phyloP scores from a whole-genome alignment of 2,797 vertebrate species.

The Hozukius guyotensis region DNA sequence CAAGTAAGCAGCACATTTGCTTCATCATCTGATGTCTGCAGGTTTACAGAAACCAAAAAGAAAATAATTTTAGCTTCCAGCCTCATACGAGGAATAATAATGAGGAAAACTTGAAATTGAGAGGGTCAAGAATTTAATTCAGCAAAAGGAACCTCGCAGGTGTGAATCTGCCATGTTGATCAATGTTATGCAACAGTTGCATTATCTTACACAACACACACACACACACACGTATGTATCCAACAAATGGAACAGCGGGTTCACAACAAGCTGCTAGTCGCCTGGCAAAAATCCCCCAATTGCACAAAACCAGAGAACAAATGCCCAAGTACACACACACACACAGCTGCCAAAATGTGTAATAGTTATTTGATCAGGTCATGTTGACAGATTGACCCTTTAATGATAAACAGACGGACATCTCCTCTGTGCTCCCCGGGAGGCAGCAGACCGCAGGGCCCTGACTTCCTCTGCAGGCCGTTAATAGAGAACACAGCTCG shows the following conservation, averaged over 20 bases:
- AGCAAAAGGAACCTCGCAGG: not conserved
- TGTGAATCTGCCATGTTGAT: not conserved
- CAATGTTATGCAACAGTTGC: not conserved
- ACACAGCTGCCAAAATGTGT: conserved; percentile 65
- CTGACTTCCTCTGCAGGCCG: conserved; percentile 47
- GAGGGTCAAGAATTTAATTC: not conserved
- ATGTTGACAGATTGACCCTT: conserved; percentile 76
- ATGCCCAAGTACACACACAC: conserved; percentile 23
- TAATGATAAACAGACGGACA: conserved; percentile 68
- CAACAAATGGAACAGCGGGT: conserved; percentile 37
- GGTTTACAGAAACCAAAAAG: not conserved
- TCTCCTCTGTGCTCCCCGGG: conserved; percentile 42
- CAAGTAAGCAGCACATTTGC: too few relatives aligned
- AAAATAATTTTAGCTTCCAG: not conserved
- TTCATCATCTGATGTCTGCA: not conserved
- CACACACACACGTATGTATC: not conserved
- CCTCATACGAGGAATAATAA: not conserved
- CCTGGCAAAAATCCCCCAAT: conserved; percentile 41
- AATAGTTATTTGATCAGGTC: conserved; percentile 77
- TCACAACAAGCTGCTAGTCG: conserved; percentile 46
- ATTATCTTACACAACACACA: conserved; percentile 13
- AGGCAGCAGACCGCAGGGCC: conserved; percentile 35
- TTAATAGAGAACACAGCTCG: conserved; percentile 45
- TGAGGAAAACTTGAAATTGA: not conserved
- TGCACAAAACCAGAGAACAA: conserved; percentile 46